Evolutionary conservation across 2,797 vertebrate genomes (phyloP), one percentile per base, ranked within the genome.

Genomic region (Podargus strigoides): DNA sequence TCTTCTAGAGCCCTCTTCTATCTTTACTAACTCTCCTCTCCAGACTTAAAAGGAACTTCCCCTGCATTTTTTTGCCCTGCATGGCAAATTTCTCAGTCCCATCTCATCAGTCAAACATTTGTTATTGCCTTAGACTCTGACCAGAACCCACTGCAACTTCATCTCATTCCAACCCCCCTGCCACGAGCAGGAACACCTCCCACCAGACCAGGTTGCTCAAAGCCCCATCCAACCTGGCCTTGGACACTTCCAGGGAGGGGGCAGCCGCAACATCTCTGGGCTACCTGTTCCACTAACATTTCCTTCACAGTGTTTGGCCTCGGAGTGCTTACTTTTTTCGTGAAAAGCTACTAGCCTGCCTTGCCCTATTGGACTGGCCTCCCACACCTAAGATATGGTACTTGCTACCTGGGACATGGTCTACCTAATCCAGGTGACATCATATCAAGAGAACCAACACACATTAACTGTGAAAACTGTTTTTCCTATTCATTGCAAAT

Each of bases 391-490:
- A 52, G 5, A 26, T 36, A 26, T 1, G 3, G 7, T 39, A 30
- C 11, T 3, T 52, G 3, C 6, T 39, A 30, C 11, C 3, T 52
- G 26, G 37, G 5, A 7, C 17, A 66, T 5, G 1, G 26, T 34
- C 24, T 66, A 23, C 32, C 10, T 77, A 30, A 56, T 56, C 34
- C 52, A 44, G 42, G 44, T 47, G 21, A 32, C 8, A 12, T 24
- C 36, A 5, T 30, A 14, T 30, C 37, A 56, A 59, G 16, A 66
- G 34, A 81, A 74, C 11, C 9, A 74, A 49, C 9, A 8, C 8
- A 24, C 23, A 36, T 9, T 62, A 73, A 37, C 6, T 11, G 3
- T 36, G 14, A 77, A 85, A 68, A 46, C 10, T 37, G 14, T 12
- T 76, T 75, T 69, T 77, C 10, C 36, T 78, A 6, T 49, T 88